Percentiles rank a stretch among this genome's conserved stretches.
These are phyloP conservation scores for Margaritifera margaritifera DNA, from an alignment of 2,888 invertebrate genomes.

Conservation along the genomic window DNA sequence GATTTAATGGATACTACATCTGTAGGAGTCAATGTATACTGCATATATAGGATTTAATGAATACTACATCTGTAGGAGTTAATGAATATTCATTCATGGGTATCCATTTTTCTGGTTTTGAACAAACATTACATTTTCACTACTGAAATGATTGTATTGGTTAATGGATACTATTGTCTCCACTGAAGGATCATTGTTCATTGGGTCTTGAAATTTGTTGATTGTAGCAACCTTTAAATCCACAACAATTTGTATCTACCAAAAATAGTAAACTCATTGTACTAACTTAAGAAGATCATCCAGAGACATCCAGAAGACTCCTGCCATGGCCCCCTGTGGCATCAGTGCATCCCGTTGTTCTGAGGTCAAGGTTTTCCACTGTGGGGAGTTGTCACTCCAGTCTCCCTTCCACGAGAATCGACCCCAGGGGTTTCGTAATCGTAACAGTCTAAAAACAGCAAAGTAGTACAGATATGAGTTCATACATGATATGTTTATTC, in stretches of 20 bases:
- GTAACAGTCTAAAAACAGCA: conserved; percentile 76
- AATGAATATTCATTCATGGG: too few relatives aligned
- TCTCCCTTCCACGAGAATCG: conserved; percentile 98
- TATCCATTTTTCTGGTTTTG: too few relatives aligned
- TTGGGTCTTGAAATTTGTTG: too few relatives aligned
- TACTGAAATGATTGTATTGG: too few relatives aligned
- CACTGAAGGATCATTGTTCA: too few relatives aligned
- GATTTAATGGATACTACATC: too few relatives aligned
- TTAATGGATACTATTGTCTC: too few relatives aligned
- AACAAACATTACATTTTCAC: too few relatives aligned
- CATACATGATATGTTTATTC: not conserved
- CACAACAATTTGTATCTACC: not conserved
- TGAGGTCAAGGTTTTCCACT: conserved; percentile 78
- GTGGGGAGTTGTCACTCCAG: conserved; percentile 86
- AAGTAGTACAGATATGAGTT: not conserved
- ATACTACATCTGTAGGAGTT: too few relatives aligned
- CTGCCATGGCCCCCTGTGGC: conserved; percentile 88
- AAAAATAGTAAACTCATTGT: not conserved
- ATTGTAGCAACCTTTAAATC: too few relatives aligned
- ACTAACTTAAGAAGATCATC: conserved; percentile 90
- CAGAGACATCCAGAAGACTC: conserved; percentile 98
- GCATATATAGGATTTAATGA: too few relatives aligned
- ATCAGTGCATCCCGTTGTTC: conserved; percentile 81
- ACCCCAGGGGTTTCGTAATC: conserved; percentile 98
- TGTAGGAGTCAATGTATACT: too few relatives aligned